These are phyloP conservation scores for Chaetodon trifasciatus DNA, from an alignment of 2,797 vertebrate species.

Conservation along the genomic window DNA sequence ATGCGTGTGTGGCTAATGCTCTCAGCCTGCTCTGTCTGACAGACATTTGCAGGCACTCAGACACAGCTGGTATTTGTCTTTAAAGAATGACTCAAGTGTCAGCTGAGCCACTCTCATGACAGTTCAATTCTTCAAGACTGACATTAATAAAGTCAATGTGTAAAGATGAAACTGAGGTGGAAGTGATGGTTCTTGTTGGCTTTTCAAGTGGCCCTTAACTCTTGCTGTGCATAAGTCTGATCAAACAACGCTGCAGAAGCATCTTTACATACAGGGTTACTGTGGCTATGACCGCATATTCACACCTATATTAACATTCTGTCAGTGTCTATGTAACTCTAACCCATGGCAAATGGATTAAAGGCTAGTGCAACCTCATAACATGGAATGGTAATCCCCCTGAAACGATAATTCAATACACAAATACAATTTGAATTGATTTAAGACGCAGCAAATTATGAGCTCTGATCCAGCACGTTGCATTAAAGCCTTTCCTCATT, in stretches of 20 bases:
- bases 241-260: not conserved
- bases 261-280: not conserved
- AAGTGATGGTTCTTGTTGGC: conserved; percentile 2
- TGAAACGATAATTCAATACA: not conserved
- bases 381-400: not conserved
- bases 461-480: not conserved
- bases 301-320: not conserved
- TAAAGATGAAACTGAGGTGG: conserved; percentile 1
- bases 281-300: not conserved
- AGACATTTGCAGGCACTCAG: conserved; percentile 29
- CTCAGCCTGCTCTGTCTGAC: conserved; percentile 26
- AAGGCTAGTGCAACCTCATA: not conserved
- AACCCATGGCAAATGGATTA: not conserved
- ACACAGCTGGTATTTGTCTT: conserved; percentile 31
- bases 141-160: conserved; percentile 3
- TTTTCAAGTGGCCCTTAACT: not conserved
- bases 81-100: conserved; percentile 23
- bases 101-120: conserved; percentile 21
- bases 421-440: not conserved
- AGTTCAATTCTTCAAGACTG: conserved; percentile 15
- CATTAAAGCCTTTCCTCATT: not conserved
- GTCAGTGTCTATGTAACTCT: not conserved
- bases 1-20: conserved; percentile 44
- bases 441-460: not conserved
- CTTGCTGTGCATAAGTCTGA: not conserved